Percentiles rank a stretch among this genome's conserved stretches.
phyloP scores from a whole-genome alignment of 2,113 vertebrate genomes.

The Henicopernis longicauda region DNA sequence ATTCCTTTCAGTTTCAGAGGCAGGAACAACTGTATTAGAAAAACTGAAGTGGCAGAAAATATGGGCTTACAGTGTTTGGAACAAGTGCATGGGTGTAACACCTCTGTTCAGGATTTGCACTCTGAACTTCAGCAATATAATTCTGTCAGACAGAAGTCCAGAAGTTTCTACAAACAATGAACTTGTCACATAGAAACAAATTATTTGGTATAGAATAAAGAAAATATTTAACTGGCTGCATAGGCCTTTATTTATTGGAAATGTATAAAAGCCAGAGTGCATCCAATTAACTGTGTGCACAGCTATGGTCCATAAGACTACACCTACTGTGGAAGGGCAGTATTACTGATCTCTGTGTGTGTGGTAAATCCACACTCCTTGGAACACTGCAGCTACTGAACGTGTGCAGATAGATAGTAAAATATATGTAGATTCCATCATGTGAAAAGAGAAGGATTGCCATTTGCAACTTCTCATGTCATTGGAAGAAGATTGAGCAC shows the following conservation, averaged over 20 bases:
- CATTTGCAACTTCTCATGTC: background rate
- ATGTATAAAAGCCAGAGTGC: background rate
- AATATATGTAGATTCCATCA: background rate
- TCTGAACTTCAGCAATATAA: background rate
- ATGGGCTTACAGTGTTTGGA: background rate
- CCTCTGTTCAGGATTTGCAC: background rate
- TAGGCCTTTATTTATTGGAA: background rate
- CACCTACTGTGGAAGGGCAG: background rate
- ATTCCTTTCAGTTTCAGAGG: background rate
- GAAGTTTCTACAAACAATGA: background rate
- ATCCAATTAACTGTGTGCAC: background rate
- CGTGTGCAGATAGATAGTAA: background rate
- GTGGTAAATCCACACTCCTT: background rate
- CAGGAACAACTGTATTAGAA: background rate
- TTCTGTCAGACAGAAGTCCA: background rate
- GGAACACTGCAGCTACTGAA: background rate
- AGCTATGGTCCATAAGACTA: background rate
- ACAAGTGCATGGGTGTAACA: background rate
- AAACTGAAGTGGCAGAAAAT: background rate
- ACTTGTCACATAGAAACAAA: background rate
- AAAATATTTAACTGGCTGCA: background rate
- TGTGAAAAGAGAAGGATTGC: background rate
- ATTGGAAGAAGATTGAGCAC: background rate
- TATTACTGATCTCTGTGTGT: no score
- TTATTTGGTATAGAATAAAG: background rate